phyloP scores from a whole-genome alignment of 1,140 invertebrate genomes.

The Bombus ignitus region DNA sequence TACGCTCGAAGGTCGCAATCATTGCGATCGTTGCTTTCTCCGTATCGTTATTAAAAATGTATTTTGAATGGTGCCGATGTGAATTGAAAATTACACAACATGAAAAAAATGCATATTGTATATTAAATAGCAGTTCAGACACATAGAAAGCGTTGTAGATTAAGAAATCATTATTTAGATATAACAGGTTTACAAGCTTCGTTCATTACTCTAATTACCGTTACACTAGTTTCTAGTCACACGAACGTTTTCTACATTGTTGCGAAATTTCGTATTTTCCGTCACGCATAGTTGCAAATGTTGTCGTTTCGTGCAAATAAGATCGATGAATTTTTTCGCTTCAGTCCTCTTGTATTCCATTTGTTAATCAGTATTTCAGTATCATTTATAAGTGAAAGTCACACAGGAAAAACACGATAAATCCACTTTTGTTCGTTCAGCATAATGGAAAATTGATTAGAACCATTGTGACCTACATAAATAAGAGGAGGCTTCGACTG shows the following conservation, averaged over 20 bases:
- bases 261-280: not conserved
- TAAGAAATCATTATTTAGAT: too few species aligned
- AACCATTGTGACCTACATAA: too few species aligned
- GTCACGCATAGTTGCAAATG: constrained; percentile 23
- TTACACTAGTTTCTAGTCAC: not conserved
- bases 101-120: not conserved
- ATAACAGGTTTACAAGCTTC: not conserved
- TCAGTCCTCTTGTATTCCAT: too few species aligned
- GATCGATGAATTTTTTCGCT: not conserved
- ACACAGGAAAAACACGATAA: too few species aligned
- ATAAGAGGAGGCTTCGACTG: too few species aligned
- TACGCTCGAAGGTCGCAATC: constrained; percentile 46
- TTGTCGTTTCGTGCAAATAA: not conserved
- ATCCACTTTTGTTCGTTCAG: too few species aligned
- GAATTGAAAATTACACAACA: not conserved
- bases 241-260: not conserved
- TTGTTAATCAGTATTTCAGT: too few species aligned
- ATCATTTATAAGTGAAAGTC: too few species aligned
- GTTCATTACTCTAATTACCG: constrained; percentile 35
- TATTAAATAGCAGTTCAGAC: too few species aligned
- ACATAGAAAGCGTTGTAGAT: too few species aligned
- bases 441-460: too few species aligned
- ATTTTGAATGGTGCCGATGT: not conserved
- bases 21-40: constrained; percentile 40
- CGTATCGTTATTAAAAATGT: not conserved